Base-by-base conservation (phyloP, 2,888 invertebrate genomes). In the Frankliniella intonsa region DNA sequence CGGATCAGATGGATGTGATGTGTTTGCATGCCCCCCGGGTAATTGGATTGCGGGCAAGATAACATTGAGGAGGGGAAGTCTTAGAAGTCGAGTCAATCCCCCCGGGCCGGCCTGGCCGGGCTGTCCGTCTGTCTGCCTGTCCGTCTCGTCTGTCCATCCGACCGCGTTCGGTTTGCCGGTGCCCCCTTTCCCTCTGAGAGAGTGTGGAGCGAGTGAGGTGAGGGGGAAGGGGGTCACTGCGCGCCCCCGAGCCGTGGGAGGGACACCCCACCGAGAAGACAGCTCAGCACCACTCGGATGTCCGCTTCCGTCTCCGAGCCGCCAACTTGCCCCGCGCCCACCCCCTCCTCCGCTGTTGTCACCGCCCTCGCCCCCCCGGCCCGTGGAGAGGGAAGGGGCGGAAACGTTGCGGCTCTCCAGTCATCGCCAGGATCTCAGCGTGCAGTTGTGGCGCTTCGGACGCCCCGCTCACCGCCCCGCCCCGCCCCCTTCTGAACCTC, bases 31-130 rank as follows among this genome's bases (percentile, higher is more conserved):
- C 69, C 38, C 38, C 38, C 22, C 69, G 11, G 22, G 69, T 76
- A 76, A 76, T 76, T 76, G 69, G 69, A 76, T 76, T 76, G 69
- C 22, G 69, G 69, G 69, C 69, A 76, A 76, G 69, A 76, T 76
- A 76, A 76, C 69, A 76, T 76, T 76, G 69, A 76, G 69, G 69
- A 76, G 69, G 69, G 69, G 69, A 76, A 76, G 69, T 76, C 69
- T 76, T 76, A 76, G 69, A 76, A 76, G 69, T 76, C 69, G 69
- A 22, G 25, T 25, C 22, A 12, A 5, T 2, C 25, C 69, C 8
- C 10, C 62, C 17, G 12, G 7, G 7, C 14, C 62, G 12, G 62
- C 17, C 62, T 14, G 19, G 19, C 17, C 11, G 14, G 7, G 19
- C 69, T 12, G 12, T 12, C 17, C 55, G 5, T 14, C 55, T 11